Percentiles rank a stretch among this genome's conserved stretches.
Evolutionary conservation across 2,113 vertebrate genomes (phyloP).

Genomic region (Tretioscincus oriximinensis): DNA sequence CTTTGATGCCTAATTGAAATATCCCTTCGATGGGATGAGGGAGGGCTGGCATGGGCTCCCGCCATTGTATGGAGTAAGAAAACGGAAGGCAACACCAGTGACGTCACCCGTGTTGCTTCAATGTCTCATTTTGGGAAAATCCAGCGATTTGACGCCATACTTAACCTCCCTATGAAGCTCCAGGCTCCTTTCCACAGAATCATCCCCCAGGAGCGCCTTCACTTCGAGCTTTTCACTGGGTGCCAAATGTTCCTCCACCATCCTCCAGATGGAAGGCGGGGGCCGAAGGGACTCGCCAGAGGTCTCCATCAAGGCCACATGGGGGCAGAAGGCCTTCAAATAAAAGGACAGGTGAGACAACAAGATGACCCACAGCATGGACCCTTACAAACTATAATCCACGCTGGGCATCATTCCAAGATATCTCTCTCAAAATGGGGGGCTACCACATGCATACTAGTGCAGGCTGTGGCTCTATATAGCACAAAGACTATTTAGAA

Average conservation of each 20-base stretch:
- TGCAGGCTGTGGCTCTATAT: neutral
- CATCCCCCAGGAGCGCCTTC: constrained; percentile 71
- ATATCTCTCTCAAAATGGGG: neutral
- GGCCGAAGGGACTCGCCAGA: constrained; percentile 52
- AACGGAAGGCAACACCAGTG: neutral
- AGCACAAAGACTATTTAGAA: neutral
- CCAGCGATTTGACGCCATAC: neutral
- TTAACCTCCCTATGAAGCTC: constrained; percentile 82
- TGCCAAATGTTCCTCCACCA: constrained; percentile 74
- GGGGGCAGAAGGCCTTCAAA: neutral
- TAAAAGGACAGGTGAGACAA: neutral
- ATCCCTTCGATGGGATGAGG: neutral
- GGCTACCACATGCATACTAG: neutral
- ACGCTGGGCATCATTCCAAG: neutral
- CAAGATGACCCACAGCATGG: neutral
- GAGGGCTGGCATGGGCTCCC: too few species aligned
- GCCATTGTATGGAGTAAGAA: neutral
- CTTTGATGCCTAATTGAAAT: neutral
- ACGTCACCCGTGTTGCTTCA: neutral
- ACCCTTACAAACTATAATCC: neutral
- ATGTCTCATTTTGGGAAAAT: neutral
- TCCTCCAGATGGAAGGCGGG: constrained; percentile 73
- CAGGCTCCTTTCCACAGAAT: constrained; percentile 76
- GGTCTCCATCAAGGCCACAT: constrained; percentile 11
- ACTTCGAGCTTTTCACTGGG: constrained; percentile 75